These are phyloP conservation scores for Garra rufa DNA, from an alignment of 2,113 vertebrate species.

Conservation along the genomic window DNA sequence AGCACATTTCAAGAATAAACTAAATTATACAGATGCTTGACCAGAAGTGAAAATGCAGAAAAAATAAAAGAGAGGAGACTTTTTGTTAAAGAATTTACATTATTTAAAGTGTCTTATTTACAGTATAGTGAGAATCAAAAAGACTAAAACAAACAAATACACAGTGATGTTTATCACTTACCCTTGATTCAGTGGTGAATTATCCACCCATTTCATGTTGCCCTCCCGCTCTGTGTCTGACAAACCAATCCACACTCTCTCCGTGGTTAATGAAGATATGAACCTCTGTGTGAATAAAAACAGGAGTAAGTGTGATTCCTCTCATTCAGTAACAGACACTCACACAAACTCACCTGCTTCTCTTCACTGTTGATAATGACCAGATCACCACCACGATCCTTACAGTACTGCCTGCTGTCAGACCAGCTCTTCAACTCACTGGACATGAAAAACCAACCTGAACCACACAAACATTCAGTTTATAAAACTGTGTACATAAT, in stretches of 20 bases:
- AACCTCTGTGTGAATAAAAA: background rate
- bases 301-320: background rate
- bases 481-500: too few species aligned
- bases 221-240: background rate
- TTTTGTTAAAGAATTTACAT: too few species aligned
- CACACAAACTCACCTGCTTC: conserved; percentile 1
- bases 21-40: too few species aligned
- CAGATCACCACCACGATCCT: background rate
- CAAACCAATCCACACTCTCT: conserved; percentile 8
- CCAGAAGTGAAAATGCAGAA: too few species aligned
- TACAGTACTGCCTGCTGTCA: conserved; percentile 7
- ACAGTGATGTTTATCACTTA: background rate
- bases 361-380: background rate
- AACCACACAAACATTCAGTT: too few species aligned
- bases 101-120: too few species aligned
- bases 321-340: background rate
- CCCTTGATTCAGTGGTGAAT: background rate
- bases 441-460: background rate
- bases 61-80: too few species aligned
- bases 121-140: too few species aligned
- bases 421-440: background rate
- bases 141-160: too few species aligned
- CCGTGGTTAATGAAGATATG: background rate
- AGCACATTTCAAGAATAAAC: too few species aligned
- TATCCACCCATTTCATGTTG: background rate